These are phyloP conservation scores for Symphodus melops DNA, from an alignment of 2,113 vertebrate genomes.

Conservation along the genomic window DNA sequence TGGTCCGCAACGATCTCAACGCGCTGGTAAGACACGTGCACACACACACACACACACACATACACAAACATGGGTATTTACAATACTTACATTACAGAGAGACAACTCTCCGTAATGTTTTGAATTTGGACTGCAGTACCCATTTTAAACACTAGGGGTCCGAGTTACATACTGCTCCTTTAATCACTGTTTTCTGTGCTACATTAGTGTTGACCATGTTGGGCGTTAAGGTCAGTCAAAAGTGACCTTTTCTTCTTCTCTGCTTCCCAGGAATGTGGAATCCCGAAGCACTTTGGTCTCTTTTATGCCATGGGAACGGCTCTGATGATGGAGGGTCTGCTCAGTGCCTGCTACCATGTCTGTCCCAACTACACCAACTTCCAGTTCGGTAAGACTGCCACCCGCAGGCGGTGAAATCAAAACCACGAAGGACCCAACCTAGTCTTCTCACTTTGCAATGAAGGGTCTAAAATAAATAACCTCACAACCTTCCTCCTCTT, in stretches of 20 bases:
- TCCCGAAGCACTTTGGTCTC: constrained; percentile 96
- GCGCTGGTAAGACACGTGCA: constrained; percentile 85
- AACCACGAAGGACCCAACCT: no score
- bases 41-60: not conserved
- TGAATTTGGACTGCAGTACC: no score
- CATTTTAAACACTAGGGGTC: no score
- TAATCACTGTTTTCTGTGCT: not conserved
- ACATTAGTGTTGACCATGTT: no score
- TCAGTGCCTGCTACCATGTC: constrained; percentile 98
- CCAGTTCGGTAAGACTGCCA: constrained; percentile 89
- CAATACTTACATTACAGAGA: no score
- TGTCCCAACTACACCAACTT: constrained; percentile 99
- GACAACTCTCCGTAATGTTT: no score
- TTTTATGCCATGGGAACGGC: constrained; percentile 98
- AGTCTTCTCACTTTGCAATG: no score
- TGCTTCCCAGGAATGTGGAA: constrained; percentile 90
- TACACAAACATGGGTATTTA: not conserved
- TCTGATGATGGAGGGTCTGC: constrained; percentile 98
- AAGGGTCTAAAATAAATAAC: no score
- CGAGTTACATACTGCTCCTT: no score
- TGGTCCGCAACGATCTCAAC: constrained; percentile 83
- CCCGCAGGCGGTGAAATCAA: no score
- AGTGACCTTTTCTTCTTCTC: not conserved
- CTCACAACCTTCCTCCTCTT: no score
- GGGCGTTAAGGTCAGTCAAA: not conserved